Base-by-base conservation (phyloP, 2,797 vertebrate species). In the Rhodeus uyekii region DNA sequence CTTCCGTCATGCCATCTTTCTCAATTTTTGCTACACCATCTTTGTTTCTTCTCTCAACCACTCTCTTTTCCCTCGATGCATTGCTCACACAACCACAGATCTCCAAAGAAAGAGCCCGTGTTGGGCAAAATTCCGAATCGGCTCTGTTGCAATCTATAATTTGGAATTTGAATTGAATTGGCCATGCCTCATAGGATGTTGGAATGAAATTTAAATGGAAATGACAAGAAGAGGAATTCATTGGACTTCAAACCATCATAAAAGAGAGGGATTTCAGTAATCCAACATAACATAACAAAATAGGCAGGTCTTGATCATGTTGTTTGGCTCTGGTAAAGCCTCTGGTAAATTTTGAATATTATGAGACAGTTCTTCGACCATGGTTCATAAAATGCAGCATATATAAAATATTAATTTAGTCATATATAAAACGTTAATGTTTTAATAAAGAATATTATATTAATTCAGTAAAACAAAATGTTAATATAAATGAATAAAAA, bases 1-100 rank as follows among this genome's bases (percentile, higher is more conserved):
- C 22, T 53, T 50, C 19, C 36, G 29, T 60, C 32, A 48, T 36
- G 50, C 69, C 24, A 2, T 68, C 16, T 63, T 65, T 55, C 19
- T 12, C 73, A 63, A 39, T 84, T 86, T 87, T 22, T 27, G 84
- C 88, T 84, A 80, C 46, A 83, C 81, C 53, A 78, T 80, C 83
- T 86, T 46, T 86, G 84, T 85, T 80, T 82, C 76, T 86, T 85
- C 73, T 19, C 34, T 64, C 69, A 85, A 80, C 78, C 79, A 72
- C 68, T 7, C 24, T 63, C 80, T 64, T 63, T 73, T 84, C 76
- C n/a, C 83, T 86, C 73, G 4, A 24, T 29, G 39, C 39, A 46
- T 42, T 16, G 65, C 5, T 4, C 38, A 80, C 4, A 71, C 36
- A 55, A 29, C 58, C 2, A 16, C 14, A 55, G 48, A n/a, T 42